These are phyloP conservation scores for Coenonympha glycerion DNA, from an alignment of 2,888 invertebrate genomes.

Conservation along the genomic window DNA sequence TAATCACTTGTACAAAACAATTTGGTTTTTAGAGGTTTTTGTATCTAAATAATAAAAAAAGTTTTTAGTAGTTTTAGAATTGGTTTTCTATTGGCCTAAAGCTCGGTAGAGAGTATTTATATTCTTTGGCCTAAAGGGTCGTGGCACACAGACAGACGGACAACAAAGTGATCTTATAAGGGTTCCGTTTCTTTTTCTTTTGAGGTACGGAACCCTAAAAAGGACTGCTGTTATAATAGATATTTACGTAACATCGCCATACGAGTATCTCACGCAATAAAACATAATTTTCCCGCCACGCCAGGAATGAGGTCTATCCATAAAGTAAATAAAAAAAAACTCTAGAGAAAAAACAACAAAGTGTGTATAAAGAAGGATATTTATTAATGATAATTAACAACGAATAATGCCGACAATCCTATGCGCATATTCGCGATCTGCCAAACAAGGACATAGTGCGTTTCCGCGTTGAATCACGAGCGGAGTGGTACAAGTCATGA, in stretches of 20 bases:
- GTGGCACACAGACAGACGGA: too few species aligned
- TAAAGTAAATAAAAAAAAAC: conserved; percentile 29
- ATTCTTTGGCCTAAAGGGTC: too few species aligned
- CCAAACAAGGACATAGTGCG: conserved; percentile 66
- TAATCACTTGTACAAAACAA: too few species aligned
- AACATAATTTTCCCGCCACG: conserved; percentile 23
- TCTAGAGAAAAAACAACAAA: conserved; percentile 29
- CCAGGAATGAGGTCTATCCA: conserved; percentile 34
- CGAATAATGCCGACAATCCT: conserved; percentile 59
- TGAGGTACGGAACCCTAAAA: too few species aligned
- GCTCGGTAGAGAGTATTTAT: too few species aligned
- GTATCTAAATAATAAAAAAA: too few species aligned
- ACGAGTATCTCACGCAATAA: conserved; percentile 18
- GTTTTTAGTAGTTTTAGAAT: too few species aligned
- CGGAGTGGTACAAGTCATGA: conserved; percentile 32
- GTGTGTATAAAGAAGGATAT: conserved; percentile 45
- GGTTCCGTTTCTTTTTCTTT: too few species aligned
- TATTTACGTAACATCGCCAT: conserved; percentile 17
- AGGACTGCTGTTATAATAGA: too few species aligned
- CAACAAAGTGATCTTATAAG: too few species aligned
- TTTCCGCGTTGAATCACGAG: conserved; percentile 70
- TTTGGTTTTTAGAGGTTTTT: too few species aligned
- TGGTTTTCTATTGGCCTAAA: too few species aligned
- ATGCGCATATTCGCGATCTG: conserved; percentile 60
- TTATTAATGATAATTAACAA: conserved; percentile 63